Evolutionary conservation across 2,888 invertebrate genomes (phyloP).

Genomic region (Dione juno): DNA sequence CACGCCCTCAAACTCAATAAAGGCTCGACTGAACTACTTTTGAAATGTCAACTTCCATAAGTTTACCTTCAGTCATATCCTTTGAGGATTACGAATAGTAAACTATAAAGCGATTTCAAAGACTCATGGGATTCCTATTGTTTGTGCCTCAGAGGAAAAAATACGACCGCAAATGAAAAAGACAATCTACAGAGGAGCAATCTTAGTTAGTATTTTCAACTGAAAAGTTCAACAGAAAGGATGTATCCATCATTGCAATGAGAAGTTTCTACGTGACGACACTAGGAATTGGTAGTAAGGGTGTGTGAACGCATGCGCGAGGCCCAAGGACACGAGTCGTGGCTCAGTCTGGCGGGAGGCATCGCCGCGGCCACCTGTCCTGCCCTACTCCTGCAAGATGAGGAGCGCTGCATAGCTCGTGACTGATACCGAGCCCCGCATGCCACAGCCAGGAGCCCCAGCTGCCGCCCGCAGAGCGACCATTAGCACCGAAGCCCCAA

Average conservation of each 20-base stretch:
- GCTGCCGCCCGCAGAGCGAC: conserved; percentile 72
- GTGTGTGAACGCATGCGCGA: conserved; percentile 73
- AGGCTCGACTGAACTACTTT: conserved; percentile 35
- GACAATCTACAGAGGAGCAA: conserved; percentile 50
- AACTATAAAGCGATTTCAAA: conserved; percentile 31
- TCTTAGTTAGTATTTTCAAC: conserved; percentile 44
- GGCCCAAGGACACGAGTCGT: conserved; percentile 75
- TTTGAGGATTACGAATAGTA: conserved; percentile 13
- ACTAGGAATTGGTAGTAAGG: conserved; percentile 71
- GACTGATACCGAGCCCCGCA: conserved; percentile 65
- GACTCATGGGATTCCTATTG: conserved; percentile 28
- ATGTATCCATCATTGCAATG: conserved; percentile 60
- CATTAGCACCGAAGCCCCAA: conserved; percentile 76
- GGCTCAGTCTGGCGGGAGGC: conserved; percentile 78
- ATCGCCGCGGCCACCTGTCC: conserved; percentile 71
- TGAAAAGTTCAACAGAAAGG: conserved; percentile 48
- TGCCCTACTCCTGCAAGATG: conserved; percentile 60
- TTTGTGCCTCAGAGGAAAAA: conserved; percentile 37
- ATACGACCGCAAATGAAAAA: conserved; percentile 53
- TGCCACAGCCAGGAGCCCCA: conserved; percentile 68
- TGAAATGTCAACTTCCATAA: conserved; percentile 46
- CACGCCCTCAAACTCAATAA: conserved; percentile 53
- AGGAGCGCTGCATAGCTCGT: conserved; percentile 74
- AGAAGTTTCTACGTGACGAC: conserved; percentile 55
- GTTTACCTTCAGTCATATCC: conserved; percentile 27